phyloP scores from a whole-genome alignment of 2,797 vertebrate genomes.

The Chloroceryle amazona region DNA sequence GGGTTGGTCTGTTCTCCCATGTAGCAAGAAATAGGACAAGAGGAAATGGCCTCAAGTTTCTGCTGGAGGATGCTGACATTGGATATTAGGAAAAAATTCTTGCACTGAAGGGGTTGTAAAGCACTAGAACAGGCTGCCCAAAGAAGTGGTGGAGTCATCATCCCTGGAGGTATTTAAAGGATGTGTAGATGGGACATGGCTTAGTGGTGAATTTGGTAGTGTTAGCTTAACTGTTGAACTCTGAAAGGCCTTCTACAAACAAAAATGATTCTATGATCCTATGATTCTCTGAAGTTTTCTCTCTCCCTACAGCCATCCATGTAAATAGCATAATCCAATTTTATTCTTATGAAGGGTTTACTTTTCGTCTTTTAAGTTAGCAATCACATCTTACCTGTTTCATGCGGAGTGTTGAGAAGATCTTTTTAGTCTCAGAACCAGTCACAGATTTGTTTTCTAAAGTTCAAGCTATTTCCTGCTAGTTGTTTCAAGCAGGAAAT shows the following conservation, averaged over 20 bases:
- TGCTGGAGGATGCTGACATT: fast-evolving
- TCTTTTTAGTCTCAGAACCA: neutral
- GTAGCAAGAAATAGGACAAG: neutral
- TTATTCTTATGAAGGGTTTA: neutral
- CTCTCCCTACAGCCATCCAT: neutral
- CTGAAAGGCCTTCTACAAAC: neutral
- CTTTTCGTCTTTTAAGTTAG: neutral
- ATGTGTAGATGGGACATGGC: neutral
- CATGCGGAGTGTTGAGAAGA: neutral
- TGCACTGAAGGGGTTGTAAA: neutral
- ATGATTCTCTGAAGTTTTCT: neutral
- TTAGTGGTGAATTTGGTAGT: neutral
- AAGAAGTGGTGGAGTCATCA: neutral
- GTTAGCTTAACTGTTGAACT: neutral
- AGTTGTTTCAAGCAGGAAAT: neutral
- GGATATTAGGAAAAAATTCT: neutral
- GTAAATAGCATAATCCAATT: neutral
- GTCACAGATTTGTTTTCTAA: neutral
- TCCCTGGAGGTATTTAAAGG: neutral
- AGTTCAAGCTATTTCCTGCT: neutral
- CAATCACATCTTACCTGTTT: neutral
- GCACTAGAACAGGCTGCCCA: neutral
- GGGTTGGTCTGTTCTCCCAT: fast-evolving
- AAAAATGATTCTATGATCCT: neutral
- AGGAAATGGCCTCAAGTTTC: neutral